These are phyloP conservation scores for Tetranychus piercei DNA, from an alignment of 2,888 invertebrate genomes.

Conservation along the genomic window DNA sequence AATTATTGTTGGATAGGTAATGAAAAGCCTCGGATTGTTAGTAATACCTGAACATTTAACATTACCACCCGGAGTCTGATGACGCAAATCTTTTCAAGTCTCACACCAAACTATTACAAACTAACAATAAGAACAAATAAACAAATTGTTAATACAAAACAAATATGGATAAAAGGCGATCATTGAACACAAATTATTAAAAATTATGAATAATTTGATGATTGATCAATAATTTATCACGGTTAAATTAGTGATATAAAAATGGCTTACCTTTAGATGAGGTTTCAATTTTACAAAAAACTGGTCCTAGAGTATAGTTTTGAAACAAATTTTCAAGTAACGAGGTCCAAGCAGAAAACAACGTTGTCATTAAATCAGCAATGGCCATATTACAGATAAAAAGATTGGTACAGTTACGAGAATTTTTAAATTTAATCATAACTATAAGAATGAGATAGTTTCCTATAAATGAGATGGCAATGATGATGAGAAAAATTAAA, in stretches of 20 bases:
- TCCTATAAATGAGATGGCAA: conserved; percentile 46
- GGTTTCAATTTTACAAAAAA: conserved; percentile 58
- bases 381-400: conserved; percentile 55
- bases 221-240: too few species aligned
- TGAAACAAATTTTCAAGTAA: conserved; percentile 55
- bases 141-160: background rate
- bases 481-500: conserved; percentile 32
- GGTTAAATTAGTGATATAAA: too few species aligned
- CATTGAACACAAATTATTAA: too few species aligned
- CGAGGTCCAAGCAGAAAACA: conserved; percentile 56
- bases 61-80: background rate
- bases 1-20: too few species aligned
- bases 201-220: too few species aligned
- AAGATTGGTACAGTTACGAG: conserved; percentile 49
- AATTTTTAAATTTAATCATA: conserved; percentile 42
- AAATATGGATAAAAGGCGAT: too few species aligned
- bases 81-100: background rate
- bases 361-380: conserved; percentile 46
- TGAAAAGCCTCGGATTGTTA: too few species aligned
- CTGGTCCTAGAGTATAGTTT: conserved; percentile 50
- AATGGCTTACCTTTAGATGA: conserved; percentile 47
- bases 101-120: background rate
- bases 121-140: background rate
- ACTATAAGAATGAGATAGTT: conserved; percentile 48
- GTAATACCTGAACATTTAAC: background rate